Percentiles rank a stretch among this genome's conserved stretches.
These are phyloP conservation scores for Callithrix jacchus DNA, from an alignment of 2,113 vertebrate species.

Conservation along the genomic window DNA sequence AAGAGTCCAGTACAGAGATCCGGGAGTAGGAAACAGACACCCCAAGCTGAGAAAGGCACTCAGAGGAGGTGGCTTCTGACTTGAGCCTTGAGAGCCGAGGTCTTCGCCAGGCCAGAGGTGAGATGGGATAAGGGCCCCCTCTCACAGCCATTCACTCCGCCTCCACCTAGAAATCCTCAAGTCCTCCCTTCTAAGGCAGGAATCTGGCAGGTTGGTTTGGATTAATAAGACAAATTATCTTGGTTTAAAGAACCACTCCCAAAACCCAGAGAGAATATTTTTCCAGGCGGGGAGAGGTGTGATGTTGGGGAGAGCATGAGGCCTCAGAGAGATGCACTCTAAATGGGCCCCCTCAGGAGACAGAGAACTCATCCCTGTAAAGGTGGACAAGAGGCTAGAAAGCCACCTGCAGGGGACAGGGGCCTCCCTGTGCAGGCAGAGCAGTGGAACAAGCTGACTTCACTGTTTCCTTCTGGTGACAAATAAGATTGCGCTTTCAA, in stretches of 20 bases:
- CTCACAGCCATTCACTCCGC: neutral
- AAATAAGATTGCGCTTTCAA: neutral
- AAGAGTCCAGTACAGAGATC: neutral
- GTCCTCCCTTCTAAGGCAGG: neutral
- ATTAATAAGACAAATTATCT: neutral
- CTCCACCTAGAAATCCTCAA: neutral
- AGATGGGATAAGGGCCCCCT: accelerated
- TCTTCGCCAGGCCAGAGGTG: neutral
- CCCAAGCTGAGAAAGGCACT: neutral
- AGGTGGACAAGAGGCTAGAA: neutral
- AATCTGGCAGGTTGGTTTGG: neutral
- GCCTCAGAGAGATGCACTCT: neutral
- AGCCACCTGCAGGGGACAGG: neutral
- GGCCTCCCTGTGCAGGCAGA: neutral
- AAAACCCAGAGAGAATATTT: neutral
- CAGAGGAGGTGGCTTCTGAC: neutral
- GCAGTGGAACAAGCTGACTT: neutral
- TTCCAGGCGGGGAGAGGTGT: neutral
- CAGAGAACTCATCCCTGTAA: neutral
- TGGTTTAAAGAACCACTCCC: neutral
- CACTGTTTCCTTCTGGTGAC: neutral
- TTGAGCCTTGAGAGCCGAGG: neutral
- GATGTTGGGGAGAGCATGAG: neutral
- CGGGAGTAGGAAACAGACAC: neutral
- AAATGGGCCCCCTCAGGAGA: neutral